Conservation (phyloP, 2,113 vertebrate species). For the Maccullochella peelii region DNA sequence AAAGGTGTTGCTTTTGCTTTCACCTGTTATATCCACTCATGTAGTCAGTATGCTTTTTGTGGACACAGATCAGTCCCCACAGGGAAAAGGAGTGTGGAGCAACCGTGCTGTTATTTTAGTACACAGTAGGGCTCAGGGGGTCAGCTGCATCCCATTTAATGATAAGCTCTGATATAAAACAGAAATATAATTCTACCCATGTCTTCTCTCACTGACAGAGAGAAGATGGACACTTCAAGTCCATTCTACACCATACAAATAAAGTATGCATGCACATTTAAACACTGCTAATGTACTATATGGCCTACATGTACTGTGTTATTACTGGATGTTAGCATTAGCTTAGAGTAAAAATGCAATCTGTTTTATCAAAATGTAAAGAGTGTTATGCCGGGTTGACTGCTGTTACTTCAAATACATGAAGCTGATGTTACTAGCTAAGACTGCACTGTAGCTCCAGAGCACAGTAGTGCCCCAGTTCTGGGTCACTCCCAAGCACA, state of each 20-base stretch:
- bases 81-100: neutral
- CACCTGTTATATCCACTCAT: neutral
- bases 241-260: neutral
- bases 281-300: neutral
- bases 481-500: neutral
- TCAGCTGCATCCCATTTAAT: conserved; percentile 31
- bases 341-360: neutral
- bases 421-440: neutral
- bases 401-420: neutral
- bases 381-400: neutral
- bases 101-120: neutral
- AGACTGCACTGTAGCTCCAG: neutral
- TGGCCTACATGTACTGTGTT: neutral
- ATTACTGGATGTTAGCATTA: neutral
- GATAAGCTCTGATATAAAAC: conserved; percentile 33
- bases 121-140: neutral
- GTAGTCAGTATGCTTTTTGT: neutral
- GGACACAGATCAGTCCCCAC: neutral
- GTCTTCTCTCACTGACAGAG: neutral
- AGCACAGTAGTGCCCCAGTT: neutral
- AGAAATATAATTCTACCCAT: conserved; percentile 8
- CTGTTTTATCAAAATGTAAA: neutral
- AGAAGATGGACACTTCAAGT: neutral
- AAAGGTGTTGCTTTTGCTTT: neutral
- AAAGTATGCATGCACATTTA: neutral